A percentile compares a stretch with the other conserved stretches of the same genome.
Evolutionary conservation across 2,113 vertebrate species (phyloP).

Genomic region (Vulpes vulpes): DNA sequence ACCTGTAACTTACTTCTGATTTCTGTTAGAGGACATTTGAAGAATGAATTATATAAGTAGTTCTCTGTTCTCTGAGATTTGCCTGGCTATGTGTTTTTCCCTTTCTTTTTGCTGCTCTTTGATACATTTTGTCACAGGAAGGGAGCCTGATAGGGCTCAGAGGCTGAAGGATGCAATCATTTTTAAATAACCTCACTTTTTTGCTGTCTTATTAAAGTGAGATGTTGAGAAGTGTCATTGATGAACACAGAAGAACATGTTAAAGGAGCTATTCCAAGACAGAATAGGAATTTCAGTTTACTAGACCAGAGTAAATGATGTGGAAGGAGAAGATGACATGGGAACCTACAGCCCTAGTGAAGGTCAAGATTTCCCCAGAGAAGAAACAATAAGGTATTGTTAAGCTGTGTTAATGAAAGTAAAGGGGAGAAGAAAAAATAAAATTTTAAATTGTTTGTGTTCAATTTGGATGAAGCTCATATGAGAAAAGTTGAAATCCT

Average conservation of each 20-base stretch:
- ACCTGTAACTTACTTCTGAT: not conserved
- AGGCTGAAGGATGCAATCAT: not conserved
- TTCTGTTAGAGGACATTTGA: not conserved
- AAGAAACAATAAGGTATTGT: not conserved
- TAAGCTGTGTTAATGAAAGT: not conserved
- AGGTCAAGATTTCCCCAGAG: not conserved
- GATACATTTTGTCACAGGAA: not conserved
- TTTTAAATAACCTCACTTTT: conserved; percentile 10
- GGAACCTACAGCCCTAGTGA: not conserved
- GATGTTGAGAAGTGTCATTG: not conserved
- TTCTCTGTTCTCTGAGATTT: not conserved
- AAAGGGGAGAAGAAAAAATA: not conserved
- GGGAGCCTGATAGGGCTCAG: not conserved
- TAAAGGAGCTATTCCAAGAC: not conserved
- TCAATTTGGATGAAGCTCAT: not conserved
- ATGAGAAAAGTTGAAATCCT: not conserved
- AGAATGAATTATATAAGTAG: not conserved
- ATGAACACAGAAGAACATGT: not conserved
- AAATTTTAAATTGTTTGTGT: not conserved
- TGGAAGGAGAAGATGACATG: not conserved
- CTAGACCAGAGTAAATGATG: conserved; percentile 1
- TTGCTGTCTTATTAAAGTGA: not conserved
- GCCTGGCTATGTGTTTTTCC: not conserved
- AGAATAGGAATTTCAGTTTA: not conserved
- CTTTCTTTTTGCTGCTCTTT: not conserved